Evolutionary conservation across 2,113 vertebrate genomes (phyloP).

Genomic region (Catharus fuscescens): DNA sequence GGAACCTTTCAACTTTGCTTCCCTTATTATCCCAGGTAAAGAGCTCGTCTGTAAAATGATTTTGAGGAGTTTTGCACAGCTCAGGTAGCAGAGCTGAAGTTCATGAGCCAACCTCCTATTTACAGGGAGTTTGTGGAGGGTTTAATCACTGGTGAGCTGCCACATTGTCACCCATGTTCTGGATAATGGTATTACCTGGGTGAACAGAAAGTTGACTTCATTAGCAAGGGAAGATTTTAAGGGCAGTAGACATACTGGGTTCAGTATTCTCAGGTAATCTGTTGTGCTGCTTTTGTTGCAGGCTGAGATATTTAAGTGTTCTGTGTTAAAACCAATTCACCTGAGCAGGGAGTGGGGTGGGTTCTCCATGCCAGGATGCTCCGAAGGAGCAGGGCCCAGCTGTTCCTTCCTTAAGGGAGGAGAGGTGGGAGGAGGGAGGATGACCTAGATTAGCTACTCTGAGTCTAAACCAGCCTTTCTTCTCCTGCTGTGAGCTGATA

Average conservation of each 20-base stretch:
- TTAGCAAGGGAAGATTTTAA: neutral
- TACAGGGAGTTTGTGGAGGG: neutral
- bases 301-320: neutral
- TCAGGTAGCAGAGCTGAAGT: neutral
- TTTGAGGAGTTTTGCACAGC: neutral
- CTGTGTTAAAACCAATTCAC: neutral
- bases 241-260: neutral
- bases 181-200: neutral
- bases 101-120: neutral
- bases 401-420: neutral
- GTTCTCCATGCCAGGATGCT: neutral
- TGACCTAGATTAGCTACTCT: neutral
- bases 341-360: neutral
- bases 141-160: neutral
- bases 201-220: neutral
- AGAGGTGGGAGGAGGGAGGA: neutral
- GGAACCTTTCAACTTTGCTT: constrained; percentile 95
- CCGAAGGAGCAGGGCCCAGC: neutral
- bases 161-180: neutral
- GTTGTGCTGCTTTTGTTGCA: neutral
- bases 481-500: neutral
- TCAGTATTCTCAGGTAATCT: neutral
- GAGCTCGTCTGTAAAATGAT: neutral
- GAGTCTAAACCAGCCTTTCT: neutral
- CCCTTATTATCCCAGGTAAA: constrained; percentile 94